Evolutionary conservation across 2,888 invertebrate species (phyloP), one percentile per base, ranked within the genome.

Genomic region (Calliphora vomitoria): DNA sequence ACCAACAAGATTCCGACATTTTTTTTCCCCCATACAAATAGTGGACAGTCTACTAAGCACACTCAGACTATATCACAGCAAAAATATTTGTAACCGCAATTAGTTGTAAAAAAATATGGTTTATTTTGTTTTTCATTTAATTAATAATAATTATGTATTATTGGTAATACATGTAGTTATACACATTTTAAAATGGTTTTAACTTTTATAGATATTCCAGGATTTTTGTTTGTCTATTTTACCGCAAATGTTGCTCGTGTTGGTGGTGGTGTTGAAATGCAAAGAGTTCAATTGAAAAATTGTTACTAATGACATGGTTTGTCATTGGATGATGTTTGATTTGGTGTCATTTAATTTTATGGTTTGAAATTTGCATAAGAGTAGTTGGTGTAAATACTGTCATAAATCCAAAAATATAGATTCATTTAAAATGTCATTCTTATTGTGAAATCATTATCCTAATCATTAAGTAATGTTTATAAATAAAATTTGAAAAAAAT

Each of bases 81-180:
- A 13, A 31, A 8, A n/a, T 3, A 35, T 62, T 60, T 62, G 8
- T 62, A 35, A 62, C 35, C 35, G 62, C 35, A 11, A 35, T 62
- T 62, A 35, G 62, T 62, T 13, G 15, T 8, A 62, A 35, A 62
- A 35, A 58, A 62, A 62, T 60, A 62, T 35, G 4, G 62, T n/a
- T 62, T 8, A 62, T 62, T 62, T n/a, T 15, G 8, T 35, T 62
- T 62, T 62, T 62, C 15, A 62, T 35, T 31, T 31, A 60, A 35
- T 35, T 35, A 62, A 35, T 62, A 62, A 62, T 18, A n/a, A 35
- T 35, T 62, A 25, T 62, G 62, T 62, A 1, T 35, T 15, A 60
- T 60, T 25, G 60, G 62, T 38, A 62, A 35, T 6, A 62, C 35
- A 35, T 62, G n/a, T 3, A 44, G 11, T 13, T 60, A 13, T 60